A percentile compares a stretch with the other conserved stretches of the same genome.
These are phyloP conservation scores for Pseudomyrmex gracilis DNA, from an alignment of 1,140 invertebrate species.

Conservation along the genomic window DNA sequence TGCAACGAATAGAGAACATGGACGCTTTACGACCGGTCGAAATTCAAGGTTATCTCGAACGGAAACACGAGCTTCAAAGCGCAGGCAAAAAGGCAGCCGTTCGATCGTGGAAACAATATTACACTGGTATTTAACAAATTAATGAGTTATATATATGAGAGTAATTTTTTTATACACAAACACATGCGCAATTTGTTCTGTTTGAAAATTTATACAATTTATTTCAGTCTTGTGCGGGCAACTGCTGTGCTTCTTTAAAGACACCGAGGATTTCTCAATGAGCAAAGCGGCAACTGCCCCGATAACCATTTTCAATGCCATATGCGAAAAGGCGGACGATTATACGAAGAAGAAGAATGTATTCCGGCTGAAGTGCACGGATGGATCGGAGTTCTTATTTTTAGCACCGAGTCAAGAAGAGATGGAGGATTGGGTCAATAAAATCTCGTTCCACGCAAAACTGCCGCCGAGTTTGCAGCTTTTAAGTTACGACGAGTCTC, in stretches of 20 bases:
- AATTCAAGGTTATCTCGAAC: slow-evolving; percentile 95
- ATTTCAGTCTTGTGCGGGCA: slow-evolving; percentile 95
- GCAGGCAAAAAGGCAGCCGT: slow-evolving; percentile 97
- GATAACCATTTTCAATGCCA: slow-evolving; percentile 94
- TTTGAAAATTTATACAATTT: slow-evolving; percentile 13
- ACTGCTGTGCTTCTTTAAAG: slow-evolving; percentile 98
- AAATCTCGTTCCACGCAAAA: slow-evolving; percentile 97
- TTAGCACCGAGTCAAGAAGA: slow-evolving; percentile 90
- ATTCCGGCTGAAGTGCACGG: slow-evolving; percentile 94
- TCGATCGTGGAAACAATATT: slow-evolving; percentile 97
- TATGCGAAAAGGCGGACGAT: slow-evolving; percentile 94
- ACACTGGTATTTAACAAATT: slow-evolving; percentile 87
- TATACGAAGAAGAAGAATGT: slow-evolving; percentile 98
- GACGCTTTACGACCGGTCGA: slow-evolving; percentile 94
- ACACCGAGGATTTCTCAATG: slow-evolving; percentile 95
- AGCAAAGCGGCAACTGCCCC: slow-evolving; percentile 96
- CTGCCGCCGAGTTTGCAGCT: slow-evolving; percentile 95
- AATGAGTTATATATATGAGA: too few species aligned
- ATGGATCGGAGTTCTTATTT: slow-evolving; percentile 97
- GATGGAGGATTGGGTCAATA: slow-evolving; percentile 97
- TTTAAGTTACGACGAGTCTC: slow-evolving; percentile 91
- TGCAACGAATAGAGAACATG: slow-evolving; percentile 89
- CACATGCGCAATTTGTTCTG: not conserved
- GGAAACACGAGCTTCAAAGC: slow-evolving; percentile 97
- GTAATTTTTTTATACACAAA: not conserved